Evolutionary conservation across 1,140 invertebrate species (phyloP).

Genomic region (Drosophila fuyamai): DNA sequence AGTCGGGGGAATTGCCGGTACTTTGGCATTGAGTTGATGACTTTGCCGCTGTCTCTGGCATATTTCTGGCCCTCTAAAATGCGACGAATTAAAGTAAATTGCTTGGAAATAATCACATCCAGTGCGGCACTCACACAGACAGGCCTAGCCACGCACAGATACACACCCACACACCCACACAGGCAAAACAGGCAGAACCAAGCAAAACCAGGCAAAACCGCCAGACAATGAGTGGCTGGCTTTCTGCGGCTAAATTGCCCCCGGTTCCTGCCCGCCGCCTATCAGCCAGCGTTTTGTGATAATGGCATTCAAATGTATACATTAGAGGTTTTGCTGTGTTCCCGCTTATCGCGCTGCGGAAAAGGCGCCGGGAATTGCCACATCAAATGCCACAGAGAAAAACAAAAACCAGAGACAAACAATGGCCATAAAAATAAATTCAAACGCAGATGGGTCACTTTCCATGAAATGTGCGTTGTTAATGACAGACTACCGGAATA

Average conservation of each 20-base stretch:
- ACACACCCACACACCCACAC: conserved; percentile 17
- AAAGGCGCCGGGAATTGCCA: conserved; percentile 72
- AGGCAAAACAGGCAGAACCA: neutral
- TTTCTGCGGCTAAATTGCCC: conserved; percentile 55
- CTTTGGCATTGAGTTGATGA: conserved; percentile 46
- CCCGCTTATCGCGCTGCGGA: conserved; percentile 51
- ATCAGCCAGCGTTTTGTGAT: conserved; percentile 60
- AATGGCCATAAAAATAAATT: conserved; percentile 64
- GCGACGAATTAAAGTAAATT: conserved; percentile 80
- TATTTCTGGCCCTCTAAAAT: conserved; percentile 65
- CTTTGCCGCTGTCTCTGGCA: conserved; percentile 46
- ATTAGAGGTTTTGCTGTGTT: conserved; percentile 54
- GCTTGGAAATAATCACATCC: conserved; percentile 73
- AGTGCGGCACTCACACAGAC: conserved; percentile 9
- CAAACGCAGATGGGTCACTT: conserved; percentile 16
- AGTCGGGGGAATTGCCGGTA: conserved; percentile 3
- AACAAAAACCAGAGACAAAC: conserved; percentile 25
- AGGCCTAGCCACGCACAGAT: conserved; percentile 8
- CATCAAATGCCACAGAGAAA: conserved; percentile 56
- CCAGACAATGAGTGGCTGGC: conserved; percentile 71
- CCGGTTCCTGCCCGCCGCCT: conserved; percentile 48
- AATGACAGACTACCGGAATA: conserved; percentile 7
- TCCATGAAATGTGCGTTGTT: conserved; percentile 17
- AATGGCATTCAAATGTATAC: conserved; percentile 82
- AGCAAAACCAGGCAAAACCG: conserved; percentile 23